phyloP scores from a whole-genome alignment of 2,888 invertebrate genomes.

The Rhamphomyia laevipes region DNA sequence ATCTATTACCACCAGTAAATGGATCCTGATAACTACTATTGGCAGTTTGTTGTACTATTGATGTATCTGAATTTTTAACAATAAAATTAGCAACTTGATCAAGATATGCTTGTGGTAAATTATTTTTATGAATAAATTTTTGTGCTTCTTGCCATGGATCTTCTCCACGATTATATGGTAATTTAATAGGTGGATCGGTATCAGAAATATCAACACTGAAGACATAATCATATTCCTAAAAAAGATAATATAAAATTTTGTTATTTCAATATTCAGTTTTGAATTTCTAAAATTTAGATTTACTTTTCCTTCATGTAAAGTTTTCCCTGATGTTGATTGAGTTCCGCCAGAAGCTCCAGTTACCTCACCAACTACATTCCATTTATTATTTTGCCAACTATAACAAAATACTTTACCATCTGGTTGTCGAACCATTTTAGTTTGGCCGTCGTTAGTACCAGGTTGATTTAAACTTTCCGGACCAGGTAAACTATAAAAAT shows the following conservation, averaged over 20 bases:
- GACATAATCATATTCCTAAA: conserved; percentile 78
- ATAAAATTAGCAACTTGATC: conserved; percentile 92
- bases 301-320: conserved; percentile 64
- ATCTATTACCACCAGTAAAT: conserved; percentile 54
- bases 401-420: conserved; percentile 66
- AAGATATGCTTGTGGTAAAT: conserved; percentile 72
- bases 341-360: conserved; percentile 62
- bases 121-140: conserved; percentile 73
- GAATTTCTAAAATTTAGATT: conserved; percentile 3
- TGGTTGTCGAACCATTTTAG: conserved; percentile 64
- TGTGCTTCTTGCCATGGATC: conserved; percentile 92
- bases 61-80: conserved; percentile 53
- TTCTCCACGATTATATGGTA: conserved; percentile 81
- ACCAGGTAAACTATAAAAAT: conserved; percentile 58
- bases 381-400: conserved; percentile 59
- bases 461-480: conserved; percentile 62
- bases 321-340: conserved; percentile 57
- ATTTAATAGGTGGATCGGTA: conserved; percentile 72
- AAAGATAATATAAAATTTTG: neutral
- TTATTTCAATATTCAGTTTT: conserved; percentile 10
- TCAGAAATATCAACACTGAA: conserved; percentile 94
- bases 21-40: conserved; percentile 47
- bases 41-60: conserved; percentile 11
- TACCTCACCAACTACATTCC: conserved; percentile 85
- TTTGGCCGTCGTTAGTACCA: conserved; percentile 75